Base-by-base conservation (phyloP, 2,113 vertebrate genomes). In the Toxostoma redivivum region DNA sequence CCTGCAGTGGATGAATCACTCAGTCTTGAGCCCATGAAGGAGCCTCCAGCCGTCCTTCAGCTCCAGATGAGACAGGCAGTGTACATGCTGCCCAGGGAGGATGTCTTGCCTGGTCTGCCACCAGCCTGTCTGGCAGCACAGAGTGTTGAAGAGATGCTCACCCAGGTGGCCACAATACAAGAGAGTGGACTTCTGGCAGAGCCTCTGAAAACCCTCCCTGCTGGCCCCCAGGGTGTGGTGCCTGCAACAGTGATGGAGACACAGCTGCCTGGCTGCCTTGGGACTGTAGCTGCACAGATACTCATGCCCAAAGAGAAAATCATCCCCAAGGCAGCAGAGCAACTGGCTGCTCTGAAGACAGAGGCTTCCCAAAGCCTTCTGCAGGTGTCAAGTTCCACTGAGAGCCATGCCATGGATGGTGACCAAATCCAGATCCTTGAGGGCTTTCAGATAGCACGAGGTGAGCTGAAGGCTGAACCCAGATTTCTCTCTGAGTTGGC, bases 11-110 rank as follows among this genome's bases (percentile, higher is more conserved):
- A 78, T 19, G 82, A 64, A 12, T 9, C 70, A 2, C 51, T 93
- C 30, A 95, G 57, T 12, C 22, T 97, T 72, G 94, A 97, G 66
- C 86, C 97, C 11, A 17, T 25, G 37, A 97, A 97, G 92, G 98
- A 99, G 72, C 70, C 81, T 17, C 57, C 53, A 21, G 64, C 94
- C 22, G 51, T 56, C 24, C 91, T 98, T 84, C 95, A 98, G 77
- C 95, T 98, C n/a, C 98, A 98, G 50, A 94, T 33, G 2, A 74
- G 95, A 62, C 91, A 98, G 35, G 61, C 42, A 31, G 79, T 93
- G 31, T 38, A 93, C 2, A 53, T 97, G n/a, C 94, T 99, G 62
- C 83, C 95, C 23, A 99, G 98, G 79, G 99, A 99, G 95, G 98
- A 95, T 2, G 21, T 94, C 11, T 70, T 98, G 47, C 23, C 79